phyloP scores from a whole-genome alignment of 2,888 invertebrate species.

The Myathropa florea region DNA sequence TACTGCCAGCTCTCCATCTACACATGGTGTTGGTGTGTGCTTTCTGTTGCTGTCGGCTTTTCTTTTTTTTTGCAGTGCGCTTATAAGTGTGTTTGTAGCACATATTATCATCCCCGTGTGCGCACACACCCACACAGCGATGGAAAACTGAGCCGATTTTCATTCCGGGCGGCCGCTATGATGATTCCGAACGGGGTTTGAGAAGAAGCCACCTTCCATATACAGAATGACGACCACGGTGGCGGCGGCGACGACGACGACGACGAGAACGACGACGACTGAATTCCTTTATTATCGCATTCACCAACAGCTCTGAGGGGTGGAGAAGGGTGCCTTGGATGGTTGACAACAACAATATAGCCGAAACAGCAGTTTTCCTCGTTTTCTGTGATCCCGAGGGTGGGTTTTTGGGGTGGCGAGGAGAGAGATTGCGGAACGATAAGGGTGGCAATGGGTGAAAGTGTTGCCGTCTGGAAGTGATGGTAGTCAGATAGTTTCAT shows the following conservation, averaged over 20 bases:
- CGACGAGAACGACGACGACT: slow-evolving; percentile 29
- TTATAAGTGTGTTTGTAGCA: slow-evolving; percentile 68
- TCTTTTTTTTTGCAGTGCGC: slow-evolving; percentile 5
- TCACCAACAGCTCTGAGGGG: slow-evolving; percentile 40
- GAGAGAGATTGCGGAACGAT: neutral
- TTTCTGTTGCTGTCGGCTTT: slow-evolving; percentile 59
- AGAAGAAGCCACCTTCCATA: slow-evolving; percentile 39
- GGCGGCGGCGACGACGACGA: neutral
- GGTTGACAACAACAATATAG: slow-evolving; percentile 60
- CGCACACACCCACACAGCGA: slow-evolving; percentile 47
- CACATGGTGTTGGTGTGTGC: slow-evolving; percentile 28
- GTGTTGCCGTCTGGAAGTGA: slow-evolving; percentile 50
- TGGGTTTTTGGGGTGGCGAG: neutral
- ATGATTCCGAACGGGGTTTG: neutral
- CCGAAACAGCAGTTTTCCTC: slow-evolving; percentile 61
- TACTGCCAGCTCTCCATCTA: neutral
- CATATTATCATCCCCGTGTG: slow-evolving; percentile 47
- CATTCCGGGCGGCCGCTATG: slow-evolving; percentile 15
- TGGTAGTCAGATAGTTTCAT: neutral
- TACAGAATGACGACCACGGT: slow-evolving; percentile 29
- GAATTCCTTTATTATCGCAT: slow-evolving; percentile 70
- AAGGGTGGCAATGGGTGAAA: slow-evolving; percentile 26
- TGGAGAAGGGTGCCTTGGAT: slow-evolving; percentile 7
- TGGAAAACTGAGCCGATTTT: slow-evolving; percentile 49
- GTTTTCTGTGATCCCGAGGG: neutral